Evolutionary conservation across 2,797 vertebrate genomes (phyloP), one percentile per base, ranked within the genome.

Genomic region (Hemibagrus guttatus): DNA sequence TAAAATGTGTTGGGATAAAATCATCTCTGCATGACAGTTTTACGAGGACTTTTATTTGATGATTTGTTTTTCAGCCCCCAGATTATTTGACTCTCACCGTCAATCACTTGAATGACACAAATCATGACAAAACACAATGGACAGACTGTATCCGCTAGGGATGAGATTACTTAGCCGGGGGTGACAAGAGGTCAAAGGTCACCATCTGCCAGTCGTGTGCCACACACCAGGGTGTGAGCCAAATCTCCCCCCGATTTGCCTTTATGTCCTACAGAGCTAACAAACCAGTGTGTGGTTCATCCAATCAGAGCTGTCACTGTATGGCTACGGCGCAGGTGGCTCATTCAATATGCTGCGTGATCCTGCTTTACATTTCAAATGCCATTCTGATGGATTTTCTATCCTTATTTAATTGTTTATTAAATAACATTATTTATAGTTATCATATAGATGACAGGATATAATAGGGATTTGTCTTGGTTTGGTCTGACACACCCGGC

Each of bases 151-250:
- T 49, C 81, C 81, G 21, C 81, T 23, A 59, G 84, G 63, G 81
- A 82, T 31, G 46, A 68, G 81, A 82, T 82, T 87, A 42, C 66
- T 17, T 74, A 82, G 63, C 78, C 35, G 28, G 54, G 58, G 72
- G 71, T 79, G 78, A 74, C 64, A 83, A 42, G 86, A 82, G 92
- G 71, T 93, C 84, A 89, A 76, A 81, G 86, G 84, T 87, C 89
- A 89, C 86, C 93, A 92, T 92, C 91, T 93, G 93, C 88, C 85
- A 54, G 3, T 52, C 13, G 64, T 0, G 52, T 88, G 54, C 39
- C 61, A 19, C 19, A 88, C 63, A 87, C 89, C 86, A 69, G 76
- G 74, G 87, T 75, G 83, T 69, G 2, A 64, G 46, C 46, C 89
- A 85, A 83, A 81, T 42, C 78, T 42, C 78, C 69, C 35, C 39